Conservation (phyloP, 2,888 invertebrate genomes). For the Brenthis daphne region DNA sequence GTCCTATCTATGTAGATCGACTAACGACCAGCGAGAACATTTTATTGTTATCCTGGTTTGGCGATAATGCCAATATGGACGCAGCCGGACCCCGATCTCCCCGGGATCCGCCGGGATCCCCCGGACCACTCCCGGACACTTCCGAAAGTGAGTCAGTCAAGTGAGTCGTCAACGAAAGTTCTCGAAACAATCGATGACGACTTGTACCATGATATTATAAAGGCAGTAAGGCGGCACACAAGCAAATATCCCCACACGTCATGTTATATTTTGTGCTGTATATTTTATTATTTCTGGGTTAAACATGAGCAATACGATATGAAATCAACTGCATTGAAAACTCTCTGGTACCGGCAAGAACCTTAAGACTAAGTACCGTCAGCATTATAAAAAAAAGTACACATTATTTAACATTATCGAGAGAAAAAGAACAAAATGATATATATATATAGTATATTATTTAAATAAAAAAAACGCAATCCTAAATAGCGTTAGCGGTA, state of each 20-base stretch:
- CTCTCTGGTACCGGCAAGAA: slow-evolving; percentile 10
- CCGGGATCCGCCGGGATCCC: background rate
- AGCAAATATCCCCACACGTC: background rate
- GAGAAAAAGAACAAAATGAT: background rate
- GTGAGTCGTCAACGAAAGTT: no score
- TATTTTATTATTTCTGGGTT: background rate
- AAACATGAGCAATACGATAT: background rate
- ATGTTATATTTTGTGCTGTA: slow-evolving; percentile 10
- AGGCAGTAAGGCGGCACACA: slow-evolving; percentile 37
- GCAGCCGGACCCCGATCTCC: slow-evolving; percentile 1
- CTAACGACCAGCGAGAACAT: slow-evolving; percentile 37
- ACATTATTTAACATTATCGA: background rate
- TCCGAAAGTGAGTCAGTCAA: no score
- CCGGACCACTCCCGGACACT: background rate
- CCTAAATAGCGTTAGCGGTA: background rate
- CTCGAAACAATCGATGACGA: background rate
- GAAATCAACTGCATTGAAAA: background rate
- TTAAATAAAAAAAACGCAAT: slow-evolving; percentile 6
- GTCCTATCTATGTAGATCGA: slow-evolving; percentile 79
- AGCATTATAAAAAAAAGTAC: background rate
- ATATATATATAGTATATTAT: background rate
- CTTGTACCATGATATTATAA: slow-evolving; percentile 39
- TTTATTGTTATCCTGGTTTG: slow-evolving; percentile 6
- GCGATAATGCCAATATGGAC: slow-evolving; percentile 11
- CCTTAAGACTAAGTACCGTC: background rate